Percentiles rank a stretch among this genome's conserved stretches.
Evolutionary conservation across 1,140 invertebrate genomes (phyloP).

Genomic region (Ceratina calcarata): DNA sequence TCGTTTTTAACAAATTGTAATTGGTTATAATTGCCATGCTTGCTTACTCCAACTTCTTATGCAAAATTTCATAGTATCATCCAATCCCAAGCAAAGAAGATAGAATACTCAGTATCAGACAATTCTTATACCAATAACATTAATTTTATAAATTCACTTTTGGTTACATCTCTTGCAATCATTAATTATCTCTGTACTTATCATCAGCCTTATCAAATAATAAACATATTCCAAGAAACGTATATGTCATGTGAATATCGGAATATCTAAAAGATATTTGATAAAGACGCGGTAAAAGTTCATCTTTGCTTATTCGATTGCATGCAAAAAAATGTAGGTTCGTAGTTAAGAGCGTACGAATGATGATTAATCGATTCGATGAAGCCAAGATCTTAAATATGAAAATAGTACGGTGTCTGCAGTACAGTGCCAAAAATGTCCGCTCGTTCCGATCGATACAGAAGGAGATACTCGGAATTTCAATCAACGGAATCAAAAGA

Average conservation of each 20-base stretch:
- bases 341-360: background rate
- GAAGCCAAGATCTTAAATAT: conserved; percentile 30
- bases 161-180: too few species aligned
- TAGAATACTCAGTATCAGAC: too few species aligned
- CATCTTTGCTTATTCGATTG: background rate
- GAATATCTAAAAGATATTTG: too few species aligned
- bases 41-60: too few species aligned
- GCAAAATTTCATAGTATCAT: too few species aligned
- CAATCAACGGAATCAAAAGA: conserved; percentile 32
- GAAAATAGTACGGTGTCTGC: conserved; percentile 17
- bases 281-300: background rate
- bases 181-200: too few species aligned
- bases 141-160: too few species aligned
- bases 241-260: too few species aligned
- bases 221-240: too few species aligned
- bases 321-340: background rate
- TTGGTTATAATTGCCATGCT: background rate
- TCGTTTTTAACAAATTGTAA: background rate
- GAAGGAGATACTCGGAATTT: conserved; percentile 14
- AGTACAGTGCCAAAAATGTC: background rate
- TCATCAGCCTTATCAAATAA: too few species aligned
- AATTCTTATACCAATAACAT: too few species aligned
- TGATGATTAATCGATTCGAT: conserved; percentile 22
- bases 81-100: too few species aligned
- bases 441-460: conserved; percentile 32